These are phyloP conservation scores for Oreochromis mossambicus DNA, from an alignment of 2,797 vertebrate species.

Conservation along the genomic window DNA sequence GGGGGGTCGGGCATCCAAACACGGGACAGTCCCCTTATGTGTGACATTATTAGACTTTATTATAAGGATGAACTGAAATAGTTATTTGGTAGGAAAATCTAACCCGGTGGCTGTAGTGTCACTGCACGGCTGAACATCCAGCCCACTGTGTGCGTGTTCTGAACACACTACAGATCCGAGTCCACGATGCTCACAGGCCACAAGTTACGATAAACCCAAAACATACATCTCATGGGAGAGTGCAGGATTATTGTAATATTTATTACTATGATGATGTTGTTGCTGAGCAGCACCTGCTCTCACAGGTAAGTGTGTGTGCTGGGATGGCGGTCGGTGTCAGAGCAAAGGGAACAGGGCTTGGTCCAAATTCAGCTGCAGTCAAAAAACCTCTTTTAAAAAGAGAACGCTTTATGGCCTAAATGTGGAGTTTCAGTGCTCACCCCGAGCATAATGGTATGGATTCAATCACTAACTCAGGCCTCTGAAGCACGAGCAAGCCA, in stretches of 20 bases:
- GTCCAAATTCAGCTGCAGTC: background rate
- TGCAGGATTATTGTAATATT: background rate
- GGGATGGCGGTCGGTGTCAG: background rate
- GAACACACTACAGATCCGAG: background rate
- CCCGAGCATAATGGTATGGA: background rate
- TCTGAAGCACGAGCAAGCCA: background rate
- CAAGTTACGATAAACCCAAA: background rate
- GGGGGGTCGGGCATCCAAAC: background rate
- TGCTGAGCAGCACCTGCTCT: background rate
- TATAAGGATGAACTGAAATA: background rate
- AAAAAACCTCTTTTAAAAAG: background rate
- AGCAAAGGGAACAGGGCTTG: fast-evolving
- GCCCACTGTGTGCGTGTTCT: background rate
- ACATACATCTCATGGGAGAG: background rate
- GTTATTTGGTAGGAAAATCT: background rate
- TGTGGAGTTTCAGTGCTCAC: background rate
- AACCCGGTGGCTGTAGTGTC: background rate
- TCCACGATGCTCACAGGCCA: background rate
- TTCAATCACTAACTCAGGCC: background rate
- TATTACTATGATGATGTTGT: fast-evolving
- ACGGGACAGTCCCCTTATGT: background rate
- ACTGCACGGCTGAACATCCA: background rate
- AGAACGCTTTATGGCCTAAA: background rate
- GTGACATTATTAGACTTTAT: background rate
- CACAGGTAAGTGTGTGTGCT: background rate